These are phyloP conservation scores for Sitta europaea DNA, from an alignment of 2,113 vertebrate species.

Conservation along the genomic window DNA sequence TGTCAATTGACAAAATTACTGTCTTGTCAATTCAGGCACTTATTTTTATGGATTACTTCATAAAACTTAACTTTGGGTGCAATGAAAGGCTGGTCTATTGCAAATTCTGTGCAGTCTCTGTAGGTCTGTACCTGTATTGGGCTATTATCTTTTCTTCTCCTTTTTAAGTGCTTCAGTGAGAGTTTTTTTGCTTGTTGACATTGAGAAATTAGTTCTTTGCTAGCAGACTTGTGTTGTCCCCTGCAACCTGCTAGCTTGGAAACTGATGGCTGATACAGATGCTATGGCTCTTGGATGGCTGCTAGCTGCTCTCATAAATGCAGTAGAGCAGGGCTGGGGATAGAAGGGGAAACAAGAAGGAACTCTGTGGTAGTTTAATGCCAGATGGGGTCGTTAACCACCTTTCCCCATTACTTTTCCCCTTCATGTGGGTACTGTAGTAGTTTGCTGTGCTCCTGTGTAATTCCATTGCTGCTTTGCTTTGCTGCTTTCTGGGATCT, in stretches of 20 bases:
- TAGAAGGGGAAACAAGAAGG: neutral
- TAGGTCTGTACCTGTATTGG: neutral
- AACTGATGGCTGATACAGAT: neutral
- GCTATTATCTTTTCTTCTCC: neutral
- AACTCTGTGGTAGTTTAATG: neutral
- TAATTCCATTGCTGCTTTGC: neutral
- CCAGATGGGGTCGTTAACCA: neutral
- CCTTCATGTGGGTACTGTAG: neutral
- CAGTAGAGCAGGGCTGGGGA: neutral
- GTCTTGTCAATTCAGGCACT: neutral
- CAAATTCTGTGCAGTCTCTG: neutral
- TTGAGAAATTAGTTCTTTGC: neutral
- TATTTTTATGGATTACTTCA: neutral
- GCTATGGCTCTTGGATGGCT: neutral
- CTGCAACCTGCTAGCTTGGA: neutral
- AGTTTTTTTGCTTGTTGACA: neutral
- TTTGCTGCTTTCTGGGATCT: neutral
- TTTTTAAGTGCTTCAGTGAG: neutral
- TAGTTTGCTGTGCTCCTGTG: neutral
- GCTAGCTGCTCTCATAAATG: neutral
- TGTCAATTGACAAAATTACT: neutral
- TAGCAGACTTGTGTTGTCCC: neutral
- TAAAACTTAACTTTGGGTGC: neutral
- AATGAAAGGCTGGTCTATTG: neutral
- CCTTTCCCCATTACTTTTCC: neutral